Conservation (phyloP, 2,888 invertebrate genomes). For the Hydroisotoma schaefferi region DNA sequence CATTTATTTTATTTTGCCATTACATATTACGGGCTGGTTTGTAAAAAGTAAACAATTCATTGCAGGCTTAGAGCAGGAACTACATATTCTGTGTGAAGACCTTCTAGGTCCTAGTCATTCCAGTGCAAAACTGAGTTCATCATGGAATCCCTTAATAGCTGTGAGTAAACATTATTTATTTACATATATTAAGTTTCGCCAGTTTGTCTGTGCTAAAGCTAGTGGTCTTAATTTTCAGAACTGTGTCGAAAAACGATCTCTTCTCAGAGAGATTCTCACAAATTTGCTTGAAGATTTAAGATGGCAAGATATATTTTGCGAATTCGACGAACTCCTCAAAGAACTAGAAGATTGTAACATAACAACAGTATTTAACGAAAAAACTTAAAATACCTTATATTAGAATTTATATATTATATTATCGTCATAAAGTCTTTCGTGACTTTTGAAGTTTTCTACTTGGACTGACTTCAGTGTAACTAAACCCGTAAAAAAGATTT, state of each 20-base stretch:
- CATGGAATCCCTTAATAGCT: conserved; percentile 50
- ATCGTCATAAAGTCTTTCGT: not conserved
- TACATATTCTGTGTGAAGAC: conserved; percentile 71
- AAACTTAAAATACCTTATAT: not conserved
- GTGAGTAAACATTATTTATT: conserved; percentile 21
- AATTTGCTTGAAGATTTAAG: conserved; percentile 40
- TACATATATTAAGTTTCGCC: not conserved
- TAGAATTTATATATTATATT: not conserved
- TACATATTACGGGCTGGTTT: conserved; percentile 4
- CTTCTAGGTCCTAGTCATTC: conserved; percentile 70
- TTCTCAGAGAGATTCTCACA: conserved; percentile 40
- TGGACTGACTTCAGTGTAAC: not conserved
- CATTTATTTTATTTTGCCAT: too few species aligned
- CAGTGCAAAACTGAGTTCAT: conserved; percentile 58
- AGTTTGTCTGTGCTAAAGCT: too few species aligned
- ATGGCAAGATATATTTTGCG: conserved; percentile 46
- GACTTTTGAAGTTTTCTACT: not conserved
- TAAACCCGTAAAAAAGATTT: not conserved
- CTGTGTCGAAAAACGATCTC: conserved; percentile 36
- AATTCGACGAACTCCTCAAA: conserved; percentile 43
- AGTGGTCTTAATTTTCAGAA: conserved; percentile 26
- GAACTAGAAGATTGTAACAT: conserved; percentile 10
- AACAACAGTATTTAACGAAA: not conserved
- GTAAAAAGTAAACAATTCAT: not conserved
- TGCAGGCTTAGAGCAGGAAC: conserved; percentile 65